Percentiles rank a stretch among this genome's conserved stretches.
Evolutionary conservation across 1,140 invertebrate genomes (phyloP).

Genomic region (Dendrolimus punctatus): DNA sequence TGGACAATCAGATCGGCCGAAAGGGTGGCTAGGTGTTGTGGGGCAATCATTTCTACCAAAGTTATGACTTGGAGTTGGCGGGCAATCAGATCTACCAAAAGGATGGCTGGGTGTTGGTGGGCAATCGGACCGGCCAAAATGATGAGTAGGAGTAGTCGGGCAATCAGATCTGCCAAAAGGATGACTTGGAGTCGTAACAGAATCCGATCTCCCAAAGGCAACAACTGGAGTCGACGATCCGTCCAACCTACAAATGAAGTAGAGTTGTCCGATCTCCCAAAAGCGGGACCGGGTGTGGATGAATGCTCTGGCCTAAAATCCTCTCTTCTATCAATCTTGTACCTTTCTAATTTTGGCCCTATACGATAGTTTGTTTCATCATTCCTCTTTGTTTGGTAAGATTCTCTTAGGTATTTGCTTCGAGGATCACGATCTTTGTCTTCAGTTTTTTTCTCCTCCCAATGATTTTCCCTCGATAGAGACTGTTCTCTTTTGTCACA

Average conservation of each 20-base stretch:
- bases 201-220: constrained; percentile 35
- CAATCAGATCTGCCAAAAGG: constrained; percentile 33
- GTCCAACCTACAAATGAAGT: constrained; percentile 28
- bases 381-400: constrained; percentile 16
- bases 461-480: constrained; percentile 3
- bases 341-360: constrained; percentile 20
- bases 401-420: constrained; percentile 1
- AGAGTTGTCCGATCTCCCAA: constrained; percentile 35
- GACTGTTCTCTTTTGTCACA: constrained; percentile 22
- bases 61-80: constrained; percentile 18
- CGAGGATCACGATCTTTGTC: constrained; percentile 6
- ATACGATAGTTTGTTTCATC: constrained; percentile 15
- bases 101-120: constrained; percentile 10
- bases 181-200: constrained; percentile 28
- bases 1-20: constrained; percentile 20
- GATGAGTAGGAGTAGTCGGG: constrained; percentile 19
- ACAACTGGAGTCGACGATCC: constrained; percentile 37
- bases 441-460: constrained; percentile 14
- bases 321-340: constrained; percentile 12
- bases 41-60: constrained; percentile 19
- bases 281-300: constrained; percentile 20
- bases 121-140: constrained; percentile 20
- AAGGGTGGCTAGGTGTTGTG: constrained; percentile 16
- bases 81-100: constrained; percentile 15
- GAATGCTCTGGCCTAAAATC: constrained; percentile 12